A percentile compares a stretch with the other conserved stretches of the same genome.
phyloP scores from a whole-genome alignment of 2,797 vertebrate genomes.

The Chloroceryle inda region DNA sequence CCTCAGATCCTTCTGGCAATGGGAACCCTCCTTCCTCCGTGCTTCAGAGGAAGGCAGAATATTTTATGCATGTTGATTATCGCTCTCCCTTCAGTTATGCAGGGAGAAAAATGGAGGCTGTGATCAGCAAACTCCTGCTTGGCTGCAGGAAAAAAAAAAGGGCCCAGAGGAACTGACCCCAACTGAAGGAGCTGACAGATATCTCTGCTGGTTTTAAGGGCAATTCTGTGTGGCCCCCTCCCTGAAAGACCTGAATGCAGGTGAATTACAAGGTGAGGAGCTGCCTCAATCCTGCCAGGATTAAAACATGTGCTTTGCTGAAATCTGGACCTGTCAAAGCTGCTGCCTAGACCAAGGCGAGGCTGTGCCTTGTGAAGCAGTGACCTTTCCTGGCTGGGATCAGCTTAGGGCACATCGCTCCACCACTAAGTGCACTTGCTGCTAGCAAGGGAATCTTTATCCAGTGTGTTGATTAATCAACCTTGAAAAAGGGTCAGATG shows the following conservation, averaged over 20 bases:
- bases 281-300: neutral
- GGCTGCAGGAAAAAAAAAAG: neutral
- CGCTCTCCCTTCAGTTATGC: neutral
- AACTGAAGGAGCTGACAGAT: neutral
- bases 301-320: neutral
- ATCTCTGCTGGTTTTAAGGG: neutral
- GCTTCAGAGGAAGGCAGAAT: neutral
- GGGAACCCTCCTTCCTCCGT: neutral
- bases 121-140: neutral
- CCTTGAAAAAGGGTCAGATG: constrained; percentile 53
- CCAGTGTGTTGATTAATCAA: constrained; percentile 10
- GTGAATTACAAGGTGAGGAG: neutral
- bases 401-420: accelerated
- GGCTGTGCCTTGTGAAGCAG: neutral
- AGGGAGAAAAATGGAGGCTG: neutral
- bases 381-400: constrained; percentile 17
- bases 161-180: neutral
- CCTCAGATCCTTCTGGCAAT: neutral
- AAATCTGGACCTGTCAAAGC: neutral
- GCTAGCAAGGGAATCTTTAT: neutral
- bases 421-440: neutral
- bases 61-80: accelerated
- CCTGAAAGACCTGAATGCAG: neutral
- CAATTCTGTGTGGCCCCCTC: neutral
- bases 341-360: neutral